These are phyloP conservation scores for Malurus elegans DNA, from an alignment of 2,113 vertebrate genomes.

Conservation along the genomic window DNA sequence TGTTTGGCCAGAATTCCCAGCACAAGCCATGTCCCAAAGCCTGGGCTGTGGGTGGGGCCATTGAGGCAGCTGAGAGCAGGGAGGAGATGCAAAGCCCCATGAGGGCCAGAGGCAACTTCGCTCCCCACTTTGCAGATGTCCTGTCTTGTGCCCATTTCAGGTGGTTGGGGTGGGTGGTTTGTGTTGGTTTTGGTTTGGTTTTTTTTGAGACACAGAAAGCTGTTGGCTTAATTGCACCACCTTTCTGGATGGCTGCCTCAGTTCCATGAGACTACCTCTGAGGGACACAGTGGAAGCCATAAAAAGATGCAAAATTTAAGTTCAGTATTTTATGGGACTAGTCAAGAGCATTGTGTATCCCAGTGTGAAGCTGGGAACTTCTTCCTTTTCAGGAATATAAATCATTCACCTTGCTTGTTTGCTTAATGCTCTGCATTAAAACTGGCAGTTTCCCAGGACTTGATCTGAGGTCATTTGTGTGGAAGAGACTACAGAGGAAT, in stretches of 20 bases:
- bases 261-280: background rate
- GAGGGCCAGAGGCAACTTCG: background rate
- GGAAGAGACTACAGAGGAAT: background rate
- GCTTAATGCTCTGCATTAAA: background rate
- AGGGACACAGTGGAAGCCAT: background rate
- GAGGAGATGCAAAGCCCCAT: rapidly evolving
- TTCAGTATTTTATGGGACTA: background rate
- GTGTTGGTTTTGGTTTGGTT: rapidly evolving
- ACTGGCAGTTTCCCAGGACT: background rate
- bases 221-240: background rate
- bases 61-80: background rate
- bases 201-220: background rate
- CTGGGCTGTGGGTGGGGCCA: background rate
- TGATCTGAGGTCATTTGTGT: background rate
- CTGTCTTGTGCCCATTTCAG: background rate
- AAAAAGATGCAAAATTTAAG: background rate
- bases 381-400: conserved; percentile 18
- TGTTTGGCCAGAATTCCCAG: background rate
- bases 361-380: background rate
- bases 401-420: background rate
- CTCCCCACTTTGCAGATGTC: background rate
- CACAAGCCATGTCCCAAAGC: background rate
- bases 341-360: background rate
- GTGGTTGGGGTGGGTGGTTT: background rate
- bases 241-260: background rate